Evolutionary conservation across 2,797 vertebrate genomes (phyloP), one percentile per base, ranked within the genome.

Genomic region (Scomberomorus guttatus): DNA sequence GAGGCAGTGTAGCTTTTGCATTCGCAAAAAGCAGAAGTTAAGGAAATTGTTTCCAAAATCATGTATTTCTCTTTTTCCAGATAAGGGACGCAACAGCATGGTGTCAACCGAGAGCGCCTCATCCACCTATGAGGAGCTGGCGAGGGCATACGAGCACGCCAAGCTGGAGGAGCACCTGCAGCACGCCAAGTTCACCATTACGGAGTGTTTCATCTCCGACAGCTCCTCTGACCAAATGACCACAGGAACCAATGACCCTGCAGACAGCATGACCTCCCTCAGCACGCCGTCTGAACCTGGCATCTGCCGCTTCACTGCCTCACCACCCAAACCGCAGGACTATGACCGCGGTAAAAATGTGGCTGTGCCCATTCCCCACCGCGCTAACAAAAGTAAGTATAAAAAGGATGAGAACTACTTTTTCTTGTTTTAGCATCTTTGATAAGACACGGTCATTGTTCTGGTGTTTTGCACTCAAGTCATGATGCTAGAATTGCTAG

Each of bases 191-290:
- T 99, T 99, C 94, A 99, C 98, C 92, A 99, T 99, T 92, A 99
- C 98, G 0, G 98, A 99, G 93, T 99, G 98, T 92, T 99, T 99
- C 96, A 98, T 99, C 93, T 99, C 98, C 0, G 98, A 99, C 95
- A 99, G 98, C 90, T 99, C 98, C 14, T 99, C 98, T 0, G 98
- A 99, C 95, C 98, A 99, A 94, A 99, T 99, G 98, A 99, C 98
- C 92, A 99, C 98, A 0, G 98, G 98, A 79, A 99, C 98, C 92
- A 99, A 98, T 0, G 98, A 99, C 94, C 98, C 98, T 0, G 98
- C 98, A 0, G 98, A 99, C 95, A 99, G 98, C 93, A 99, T 99
- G 98, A 99, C 98, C 1, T 99, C 98, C 69, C 97, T 98, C 96
- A 99, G 98, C 96, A 99, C 98, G 0, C 98, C 98, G 0, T 99